Base-by-base conservation (phyloP, 2,113 vertebrate species). In the Sminthopsis crassicaudata region DNA sequence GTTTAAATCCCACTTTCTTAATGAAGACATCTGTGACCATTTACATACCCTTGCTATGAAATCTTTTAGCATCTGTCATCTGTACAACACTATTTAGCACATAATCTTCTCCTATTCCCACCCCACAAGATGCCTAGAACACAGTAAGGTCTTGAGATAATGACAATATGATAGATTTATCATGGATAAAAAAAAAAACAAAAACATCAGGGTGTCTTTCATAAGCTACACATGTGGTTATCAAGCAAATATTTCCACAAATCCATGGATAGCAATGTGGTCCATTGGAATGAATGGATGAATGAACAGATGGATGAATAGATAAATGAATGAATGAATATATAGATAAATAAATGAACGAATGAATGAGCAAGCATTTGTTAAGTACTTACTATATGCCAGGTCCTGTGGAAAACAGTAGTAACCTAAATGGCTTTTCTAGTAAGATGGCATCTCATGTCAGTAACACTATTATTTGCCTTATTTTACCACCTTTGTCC, bases 401-500 rank as follows among this genome's bases (percentile, higher is more conserved):
- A 24, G 53, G 54, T n/a, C 60, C 53, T 16, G 10, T n/a, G 53
- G n/a, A 60, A 92, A 46, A 25, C 23, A 25, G 9, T 51, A 3
- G 50, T 51, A 54, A 26, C 57, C 16, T 4, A 7, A 16, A 16
- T 0, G 0, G 14, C 23, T 14, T 93, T 88, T 53, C 60, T 25
- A 53, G 9, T 30, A 26, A 46, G 42, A 50, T 30, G 42, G 24
- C 67, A 10, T 6, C 54, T 30, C 0, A 0, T n/a, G 2, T 67
- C 48, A 55, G 57, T 30, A 90, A 26, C 90, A 30, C 11, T 27
- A n/a, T 53, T 19, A 1, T 8, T 46, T 30, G 23, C 11, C 0
- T 0, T 12, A 2, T 0, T 1, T 7, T 9, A 9, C 50, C 9
- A 24, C 11, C 1, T 46, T 16, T 53, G 19, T 2, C 46, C 50